Conservation (phyloP, 2,797 vertebrate species). For the Siniperca obscura region DNA sequence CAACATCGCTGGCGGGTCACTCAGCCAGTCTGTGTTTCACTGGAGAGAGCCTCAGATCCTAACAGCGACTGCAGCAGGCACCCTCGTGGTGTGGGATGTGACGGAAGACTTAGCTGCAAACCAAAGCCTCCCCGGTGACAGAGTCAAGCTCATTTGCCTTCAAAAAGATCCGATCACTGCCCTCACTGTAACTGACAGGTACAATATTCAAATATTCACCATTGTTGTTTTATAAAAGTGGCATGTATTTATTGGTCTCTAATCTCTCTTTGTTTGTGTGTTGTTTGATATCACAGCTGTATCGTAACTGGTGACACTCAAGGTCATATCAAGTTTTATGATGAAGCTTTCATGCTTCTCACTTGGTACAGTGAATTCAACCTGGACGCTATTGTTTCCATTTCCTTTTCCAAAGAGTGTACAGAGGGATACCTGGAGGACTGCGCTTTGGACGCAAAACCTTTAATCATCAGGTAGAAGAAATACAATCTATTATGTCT, state of each 20-base stretch:
- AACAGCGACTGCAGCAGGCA: slow-evolving; percentile 84
- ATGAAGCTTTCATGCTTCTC: slow-evolving; percentile 83
- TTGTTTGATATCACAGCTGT: slow-evolving; percentile 79
- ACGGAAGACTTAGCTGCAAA: neutral
- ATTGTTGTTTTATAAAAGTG: neutral
- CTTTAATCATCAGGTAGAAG: slow-evolving; percentile 85
- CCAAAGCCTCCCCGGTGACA: slow-evolving; percentile 26
- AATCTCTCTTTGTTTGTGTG: slow-evolving; percentile 26
- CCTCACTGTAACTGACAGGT: slow-evolving; percentile 86
- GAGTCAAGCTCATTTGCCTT: slow-evolving; percentile 80
- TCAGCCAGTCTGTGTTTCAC: slow-evolving; percentile 90
- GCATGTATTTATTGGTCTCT: slow-evolving; percentile 18
- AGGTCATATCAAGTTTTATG: slow-evolving; percentile 90
- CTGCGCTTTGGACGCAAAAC: slow-evolving; percentile 63
- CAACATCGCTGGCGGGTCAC: slow-evolving; percentile 77
- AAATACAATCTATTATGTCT: neutral
- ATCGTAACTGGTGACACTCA: slow-evolving; percentile 89
- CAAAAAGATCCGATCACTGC: slow-evolving; percentile 88
- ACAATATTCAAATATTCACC: neutral
- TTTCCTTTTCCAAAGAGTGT: slow-evolving; percentile 89
- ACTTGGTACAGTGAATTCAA: slow-evolving; percentile 82
- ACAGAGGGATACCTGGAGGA: slow-evolving; percentile 67
- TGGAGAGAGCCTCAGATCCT: slow-evolving; percentile 80
- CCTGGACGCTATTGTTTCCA: slow-evolving; percentile 85
- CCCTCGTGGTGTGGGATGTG: slow-evolving; percentile 88